Conservation (phyloP, 1,140 invertebrate species). For the Bacillus rossius region DNA sequence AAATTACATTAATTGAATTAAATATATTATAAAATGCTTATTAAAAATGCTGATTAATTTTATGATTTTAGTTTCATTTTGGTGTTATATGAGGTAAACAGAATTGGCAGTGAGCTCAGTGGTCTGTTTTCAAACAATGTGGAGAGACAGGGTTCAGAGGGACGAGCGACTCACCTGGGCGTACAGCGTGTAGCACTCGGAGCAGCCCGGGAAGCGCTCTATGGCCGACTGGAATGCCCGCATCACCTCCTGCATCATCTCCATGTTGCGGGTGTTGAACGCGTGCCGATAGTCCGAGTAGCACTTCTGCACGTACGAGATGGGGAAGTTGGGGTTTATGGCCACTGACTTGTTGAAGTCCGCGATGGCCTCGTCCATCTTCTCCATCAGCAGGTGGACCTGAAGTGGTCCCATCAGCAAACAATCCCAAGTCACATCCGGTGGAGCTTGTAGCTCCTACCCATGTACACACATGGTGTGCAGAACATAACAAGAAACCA, state of each 20-base stretch:
- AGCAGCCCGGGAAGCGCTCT: constrained; percentile 73
- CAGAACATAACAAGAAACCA: no score
- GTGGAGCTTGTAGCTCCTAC: no score
- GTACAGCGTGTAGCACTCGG: constrained; percentile 78
- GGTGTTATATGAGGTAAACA: no score
- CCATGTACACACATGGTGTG: no score
- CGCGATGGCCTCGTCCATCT: constrained; percentile 66
- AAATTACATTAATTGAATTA: no score
- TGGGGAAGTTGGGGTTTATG: constrained; percentile 73
- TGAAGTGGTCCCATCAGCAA: constrained; percentile 38
- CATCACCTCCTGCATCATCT: constrained; percentile 53
- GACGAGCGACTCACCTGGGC: constrained; percentile 57
- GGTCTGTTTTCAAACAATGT: background rate
- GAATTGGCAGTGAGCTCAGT: no score
- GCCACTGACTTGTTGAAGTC: constrained; percentile 81
- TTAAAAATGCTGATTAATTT: no score
- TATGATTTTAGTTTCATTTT: no score
- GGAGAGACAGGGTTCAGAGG: no score
- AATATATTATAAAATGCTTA: no score
- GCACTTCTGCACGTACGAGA: constrained; percentile 82
- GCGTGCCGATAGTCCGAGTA: constrained; percentile 76
- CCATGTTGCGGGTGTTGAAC: constrained; percentile 46
- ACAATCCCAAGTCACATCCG: no score
- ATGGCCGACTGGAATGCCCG: constrained; percentile 67
- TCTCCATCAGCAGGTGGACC: constrained; percentile 76